These are phyloP conservation scores for Austrofundulus limnaeus DNA, from an alignment of 2,113 vertebrate genomes.

Conservation along the genomic window DNA sequence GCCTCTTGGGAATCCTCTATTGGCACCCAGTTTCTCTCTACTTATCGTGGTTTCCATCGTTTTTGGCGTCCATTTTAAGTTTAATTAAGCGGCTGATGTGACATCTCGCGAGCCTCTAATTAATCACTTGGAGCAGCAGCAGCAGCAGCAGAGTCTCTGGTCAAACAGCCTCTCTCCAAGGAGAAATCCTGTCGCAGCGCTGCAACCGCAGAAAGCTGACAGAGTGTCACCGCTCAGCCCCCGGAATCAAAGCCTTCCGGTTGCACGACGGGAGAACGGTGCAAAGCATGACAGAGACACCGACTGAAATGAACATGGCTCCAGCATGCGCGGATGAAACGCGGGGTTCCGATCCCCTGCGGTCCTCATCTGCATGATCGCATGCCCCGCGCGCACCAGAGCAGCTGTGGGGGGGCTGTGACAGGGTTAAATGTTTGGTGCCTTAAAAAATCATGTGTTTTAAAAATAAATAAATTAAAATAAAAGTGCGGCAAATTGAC, in stretches of 20 bases:
- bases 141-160: slow-evolving; percentile 8
- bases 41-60: neutral
- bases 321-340: slow-evolving; percentile 33
- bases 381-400: neutral
- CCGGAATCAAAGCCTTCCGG: too few relatives aligned
- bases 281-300: slow-evolving; percentile 71
- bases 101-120: slow-evolving; percentile 6
- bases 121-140: slow-evolving; percentile 17
- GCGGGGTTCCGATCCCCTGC: neutral
- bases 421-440: too few relatives aligned
- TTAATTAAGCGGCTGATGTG: slow-evolving; percentile 9
- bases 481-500: slow-evolving; percentile 34
- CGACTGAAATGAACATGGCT: slow-evolving; percentile 52
- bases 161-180: slow-evolving; percentile 38
- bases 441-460: too few relatives aligned
- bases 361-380: slow-evolving; percentile 5
- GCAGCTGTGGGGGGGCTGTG: too few relatives aligned
- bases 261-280: too few relatives aligned
- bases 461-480: too few relatives aligned
- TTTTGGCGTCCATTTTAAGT: neutral
- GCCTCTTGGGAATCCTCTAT: too few relatives aligned
- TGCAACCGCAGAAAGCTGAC: slow-evolving; percentile 54
- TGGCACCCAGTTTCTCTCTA: too few relatives aligned
- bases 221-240: too few relatives aligned
- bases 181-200: slow-evolving; percentile 62